Conservation (phyloP, 2,888 invertebrate species). For the Agapetus fuscipes region DNA sequence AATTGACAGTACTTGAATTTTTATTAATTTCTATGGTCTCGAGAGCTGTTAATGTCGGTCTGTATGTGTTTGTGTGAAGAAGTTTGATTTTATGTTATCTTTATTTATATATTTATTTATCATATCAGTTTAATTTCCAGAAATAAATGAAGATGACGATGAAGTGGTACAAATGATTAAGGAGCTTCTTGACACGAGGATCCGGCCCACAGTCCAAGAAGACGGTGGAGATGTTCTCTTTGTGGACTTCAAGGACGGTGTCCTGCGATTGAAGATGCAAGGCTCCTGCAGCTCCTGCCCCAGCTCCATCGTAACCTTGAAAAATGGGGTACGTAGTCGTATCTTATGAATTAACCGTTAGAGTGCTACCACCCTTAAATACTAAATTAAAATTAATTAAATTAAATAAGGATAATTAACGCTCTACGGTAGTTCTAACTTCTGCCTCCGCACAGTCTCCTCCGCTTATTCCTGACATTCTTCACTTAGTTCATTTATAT, state of each 20-base stretch:
- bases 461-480: too few species aligned
- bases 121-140: constrained; percentile 37
- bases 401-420: too few species aligned
- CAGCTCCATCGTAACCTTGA: constrained; percentile 94
- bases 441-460: too few species aligned
- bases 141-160: constrained; percentile 83
- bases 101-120: background rate
- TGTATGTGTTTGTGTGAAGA: too few species aligned
- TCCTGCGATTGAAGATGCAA: constrained; percentile 93
- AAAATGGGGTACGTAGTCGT: constrained; percentile 61
- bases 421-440: too few species aligned
- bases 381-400: background rate
- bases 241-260: constrained; percentile 84
- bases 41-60: too few species aligned
- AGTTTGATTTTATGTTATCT: too few species aligned
- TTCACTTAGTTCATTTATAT: too few species aligned
- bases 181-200: constrained; percentile 92
- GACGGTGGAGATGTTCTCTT: constrained; percentile 98
- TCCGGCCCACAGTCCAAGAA: constrained; percentile 98
- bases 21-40: too few species aligned
- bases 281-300: constrained; percentile 98
- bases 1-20: too few species aligned
- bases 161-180: constrained; percentile 98
- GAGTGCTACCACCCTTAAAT: too few species aligned
- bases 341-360: background rate